A percentile compares a stretch with the other conserved stretches of the same genome.
Evolutionary conservation across 2,797 vertebrate species (phyloP).

Genomic region (Graptemys geographica): DNA sequence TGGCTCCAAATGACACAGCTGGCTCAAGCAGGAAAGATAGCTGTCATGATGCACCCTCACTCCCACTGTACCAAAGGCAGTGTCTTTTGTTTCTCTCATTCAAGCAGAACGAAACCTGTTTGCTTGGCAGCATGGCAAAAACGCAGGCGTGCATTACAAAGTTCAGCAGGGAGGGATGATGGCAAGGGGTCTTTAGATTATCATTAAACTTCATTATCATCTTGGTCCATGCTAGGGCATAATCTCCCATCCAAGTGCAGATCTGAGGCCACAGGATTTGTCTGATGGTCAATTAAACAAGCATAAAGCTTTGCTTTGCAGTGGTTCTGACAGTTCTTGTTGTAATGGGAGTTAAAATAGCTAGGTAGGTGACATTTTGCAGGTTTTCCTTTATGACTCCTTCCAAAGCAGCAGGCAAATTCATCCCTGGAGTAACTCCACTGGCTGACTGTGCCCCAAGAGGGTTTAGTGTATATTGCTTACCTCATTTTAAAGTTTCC

Average conservation of each 20-base stretch:
- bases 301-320: conserved; percentile 45
- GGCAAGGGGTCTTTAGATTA: neutral
- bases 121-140: neutral
- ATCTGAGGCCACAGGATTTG: neutral
- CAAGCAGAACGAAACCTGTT: neutral
- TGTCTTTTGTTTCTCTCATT: neutral
- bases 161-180: neutral
- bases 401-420: conserved; percentile 7
- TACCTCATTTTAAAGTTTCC: neutral
- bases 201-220: neutral
- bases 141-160: neutral
- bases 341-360: conserved; percentile 11
- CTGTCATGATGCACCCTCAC: neutral
- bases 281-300: neutral
- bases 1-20: neutral
- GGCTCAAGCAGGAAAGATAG: neutral
- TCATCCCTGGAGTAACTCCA: neutral
- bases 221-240: neutral
- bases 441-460: neutral
- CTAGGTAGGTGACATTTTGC: neutral
- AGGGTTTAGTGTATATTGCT: neutral
- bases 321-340: conserved; percentile 2
- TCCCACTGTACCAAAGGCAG: rapidly evolving
- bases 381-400: conserved; percentile 11
- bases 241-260: neutral